phyloP scores from a whole-genome alignment of 2,888 invertebrate species.

The Leptopilina syphax region DNA sequence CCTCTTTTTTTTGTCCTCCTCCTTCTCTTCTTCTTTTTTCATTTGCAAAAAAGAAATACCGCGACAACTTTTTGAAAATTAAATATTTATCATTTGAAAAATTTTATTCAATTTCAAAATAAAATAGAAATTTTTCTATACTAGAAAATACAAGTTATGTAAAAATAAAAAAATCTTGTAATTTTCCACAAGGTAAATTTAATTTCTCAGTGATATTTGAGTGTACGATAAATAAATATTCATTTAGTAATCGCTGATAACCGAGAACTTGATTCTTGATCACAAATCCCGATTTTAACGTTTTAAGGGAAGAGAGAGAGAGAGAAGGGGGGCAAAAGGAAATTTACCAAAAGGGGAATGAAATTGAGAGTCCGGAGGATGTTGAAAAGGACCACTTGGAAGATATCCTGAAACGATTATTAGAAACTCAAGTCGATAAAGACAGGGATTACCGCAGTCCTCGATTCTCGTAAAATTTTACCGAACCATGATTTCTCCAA shows the following conservation, averaged over 20 bases:
- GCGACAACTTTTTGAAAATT: background rate
- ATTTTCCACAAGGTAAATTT: no score
- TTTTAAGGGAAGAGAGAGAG: background rate
- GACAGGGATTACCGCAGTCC: slow-evolving; percentile 65
- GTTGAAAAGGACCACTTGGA: slow-evolving; percentile 19
- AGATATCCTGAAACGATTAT: slow-evolving; percentile 58
- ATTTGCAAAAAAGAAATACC: slow-evolving; percentile 12
- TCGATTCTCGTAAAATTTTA: slow-evolving; percentile 59
- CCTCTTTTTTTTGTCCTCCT: background rate
- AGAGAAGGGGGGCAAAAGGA: background rate
- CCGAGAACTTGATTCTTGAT: slow-evolving; percentile 16
- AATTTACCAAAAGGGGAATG: no score
- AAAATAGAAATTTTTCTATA: no score
- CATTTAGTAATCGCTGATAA: slow-evolving; percentile 45
- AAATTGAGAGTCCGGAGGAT: slow-evolving; percentile 1
- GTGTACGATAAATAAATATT: slow-evolving; percentile 40
- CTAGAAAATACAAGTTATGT: no score
- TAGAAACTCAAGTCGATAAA: slow-evolving; percentile 68
- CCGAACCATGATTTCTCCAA: slow-evolving; percentile 50
- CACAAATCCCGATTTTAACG: slow-evolving; percentile 46
- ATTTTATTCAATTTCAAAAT: no score
- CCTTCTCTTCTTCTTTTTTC: no score
- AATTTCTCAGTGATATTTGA: no score
- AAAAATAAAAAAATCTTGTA: no score
- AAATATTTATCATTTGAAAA: background rate